phyloP scores from a whole-genome alignment of 2,888 invertebrate genomes.

The Orthosia gothica region DNA sequence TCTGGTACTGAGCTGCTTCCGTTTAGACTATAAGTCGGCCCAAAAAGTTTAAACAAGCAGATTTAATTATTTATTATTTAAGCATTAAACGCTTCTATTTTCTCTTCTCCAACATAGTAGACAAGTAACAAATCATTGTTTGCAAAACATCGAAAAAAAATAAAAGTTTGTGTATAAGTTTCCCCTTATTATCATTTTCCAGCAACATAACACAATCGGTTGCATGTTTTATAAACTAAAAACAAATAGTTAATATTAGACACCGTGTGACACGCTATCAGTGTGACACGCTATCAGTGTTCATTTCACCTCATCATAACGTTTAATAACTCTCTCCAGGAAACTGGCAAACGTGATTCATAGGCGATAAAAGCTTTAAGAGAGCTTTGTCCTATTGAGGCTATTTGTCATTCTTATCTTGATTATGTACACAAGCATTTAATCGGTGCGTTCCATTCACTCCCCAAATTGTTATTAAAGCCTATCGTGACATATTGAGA shows the following conservation, averaged over 20 bases:
- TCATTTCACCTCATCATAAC: slow-evolving; percentile 5
- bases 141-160: background rate
- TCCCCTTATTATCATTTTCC: slow-evolving; percentile 1
- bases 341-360: slow-evolving; percentile 41
- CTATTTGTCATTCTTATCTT: slow-evolving; percentile 84
- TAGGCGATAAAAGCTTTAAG: slow-evolving; percentile 62
- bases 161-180: background rate
- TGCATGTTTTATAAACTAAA: slow-evolving; percentile 1
- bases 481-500: slow-evolving; percentile 76
- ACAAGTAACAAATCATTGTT: background rate
- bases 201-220: background rate
- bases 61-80: background rate
- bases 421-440: slow-evolving; percentile 78
- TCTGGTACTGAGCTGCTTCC: too few species aligned
- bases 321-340: slow-evolving; percentile 35
- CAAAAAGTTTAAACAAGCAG: background rate
- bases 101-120: background rate
- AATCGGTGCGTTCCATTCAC: slow-evolving; percentile 81
- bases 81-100: too few species aligned
- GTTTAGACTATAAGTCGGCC: too few species aligned
- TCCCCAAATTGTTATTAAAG: slow-evolving; percentile 83
- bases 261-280: slow-evolving; percentile 26
- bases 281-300: slow-evolving; percentile 21
- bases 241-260: slow-evolving; percentile 20
- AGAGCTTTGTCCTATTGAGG: slow-evolving; percentile 45